phyloP scores from a whole-genome alignment of 1,140 invertebrate species.

The Panagrolaimus sp. region DNA sequence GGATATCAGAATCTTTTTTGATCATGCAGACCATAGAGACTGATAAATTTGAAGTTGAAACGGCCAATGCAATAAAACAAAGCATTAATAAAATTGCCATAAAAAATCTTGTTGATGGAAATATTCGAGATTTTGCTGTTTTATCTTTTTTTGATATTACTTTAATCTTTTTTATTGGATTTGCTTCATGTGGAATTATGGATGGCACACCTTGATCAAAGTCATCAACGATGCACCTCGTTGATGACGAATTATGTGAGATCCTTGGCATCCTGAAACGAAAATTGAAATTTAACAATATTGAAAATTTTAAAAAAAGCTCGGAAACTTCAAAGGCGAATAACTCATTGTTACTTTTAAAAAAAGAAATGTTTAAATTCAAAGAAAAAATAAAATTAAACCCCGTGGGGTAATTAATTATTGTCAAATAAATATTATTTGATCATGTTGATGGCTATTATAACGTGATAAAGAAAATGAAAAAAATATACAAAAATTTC shows the following conservation, averaged over 20 bases:
- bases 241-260: not conserved
- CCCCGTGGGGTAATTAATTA: too few relatives aligned
- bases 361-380: too few relatives aligned
- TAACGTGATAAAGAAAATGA: too few relatives aligned
- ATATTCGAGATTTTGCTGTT: slow-evolving; percentile 45
- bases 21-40: slow-evolving; percentile 40
- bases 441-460: too few relatives aligned
- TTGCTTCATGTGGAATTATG: not conserved
- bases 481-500: too few relatives aligned
- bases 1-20: not conserved
- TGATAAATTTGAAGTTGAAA: slow-evolving; percentile 40
- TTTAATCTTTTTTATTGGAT: not conserved
- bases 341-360: too few relatives aligned
- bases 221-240: slow-evolving; percentile 12
- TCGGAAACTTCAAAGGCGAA: too few relatives aligned
- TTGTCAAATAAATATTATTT: too few relatives aligned
- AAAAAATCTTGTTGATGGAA: slow-evolving; percentile 55
- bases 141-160: not conserved
- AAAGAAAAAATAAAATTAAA: too few relatives aligned
- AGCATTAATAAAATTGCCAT: slow-evolving; percentile 54
- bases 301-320: not conserved
- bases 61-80: slow-evolving; percentile 52
- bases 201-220: not conserved
- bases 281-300: not conserved
- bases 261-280: slow-evolving; percentile 10